Evolutionary conservation across 2,888 invertebrate genomes (phyloP).

Genomic region (Dendrolimus pini): DNA sequence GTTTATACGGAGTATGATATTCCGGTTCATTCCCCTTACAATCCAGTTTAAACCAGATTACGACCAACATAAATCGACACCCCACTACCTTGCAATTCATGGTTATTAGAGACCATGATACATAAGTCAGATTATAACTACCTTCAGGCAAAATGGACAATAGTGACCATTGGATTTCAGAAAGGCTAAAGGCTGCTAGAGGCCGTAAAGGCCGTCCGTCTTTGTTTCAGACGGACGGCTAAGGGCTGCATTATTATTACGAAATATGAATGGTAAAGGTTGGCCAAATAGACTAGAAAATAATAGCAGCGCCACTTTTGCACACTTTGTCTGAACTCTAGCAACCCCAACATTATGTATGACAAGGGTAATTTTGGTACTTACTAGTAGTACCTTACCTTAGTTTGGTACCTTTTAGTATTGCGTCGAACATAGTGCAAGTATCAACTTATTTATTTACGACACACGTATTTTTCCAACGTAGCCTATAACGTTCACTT

Average conservation of each 20-base stretch:
- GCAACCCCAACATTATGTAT: no score
- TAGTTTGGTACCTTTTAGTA: no score
- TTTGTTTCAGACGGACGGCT: slow-evolving; percentile 42
- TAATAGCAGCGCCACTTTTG: no score
- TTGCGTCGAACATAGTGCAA: no score
- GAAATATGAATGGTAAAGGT: slow-evolving; percentile 4
- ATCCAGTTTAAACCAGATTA: slow-evolving; percentile 36
- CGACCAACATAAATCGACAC: slow-evolving; percentile 33
- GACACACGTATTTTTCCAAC: no score
- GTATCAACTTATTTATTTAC: no score
- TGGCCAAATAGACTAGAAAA: no score
- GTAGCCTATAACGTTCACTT: no score
- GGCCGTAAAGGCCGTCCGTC: slow-evolving; percentile 37
- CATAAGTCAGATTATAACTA: not conserved
- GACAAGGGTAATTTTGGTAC: no score
- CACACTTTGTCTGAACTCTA: no score
- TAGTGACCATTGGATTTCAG: slow-evolving; percentile 43
- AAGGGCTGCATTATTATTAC: slow-evolving; percentile 30
- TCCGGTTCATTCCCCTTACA: slow-evolving; percentile 54
- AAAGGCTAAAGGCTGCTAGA: slow-evolving; percentile 40
- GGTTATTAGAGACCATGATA: slow-evolving; percentile 20
- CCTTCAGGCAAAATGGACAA: slow-evolving; percentile 47
- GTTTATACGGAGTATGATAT: slow-evolving; percentile 53
- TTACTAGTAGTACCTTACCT: no score
- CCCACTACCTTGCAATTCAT: slow-evolving; percentile 13